phyloP scores from a whole-genome alignment of 2,113 vertebrate species.

The Callospermophilus lateralis region DNA sequence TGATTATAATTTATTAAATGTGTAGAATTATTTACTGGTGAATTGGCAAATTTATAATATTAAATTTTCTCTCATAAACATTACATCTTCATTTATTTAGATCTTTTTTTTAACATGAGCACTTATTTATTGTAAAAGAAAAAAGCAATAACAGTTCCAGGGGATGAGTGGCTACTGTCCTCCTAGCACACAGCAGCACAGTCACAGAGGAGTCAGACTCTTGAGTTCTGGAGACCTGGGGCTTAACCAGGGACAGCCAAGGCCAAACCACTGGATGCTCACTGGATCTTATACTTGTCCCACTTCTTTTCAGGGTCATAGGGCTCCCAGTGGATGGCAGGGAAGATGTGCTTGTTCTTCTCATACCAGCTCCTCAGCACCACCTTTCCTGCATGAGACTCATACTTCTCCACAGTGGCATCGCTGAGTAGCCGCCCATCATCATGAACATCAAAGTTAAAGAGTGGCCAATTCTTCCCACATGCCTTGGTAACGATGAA shows the following conservation, averaged over 20 bases:
- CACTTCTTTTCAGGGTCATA: slow-evolving; percentile 97
- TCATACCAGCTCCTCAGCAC: slow-evolving; percentile 90
- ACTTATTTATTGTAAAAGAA: slow-evolving; percentile 25
- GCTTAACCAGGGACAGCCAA: not conserved
- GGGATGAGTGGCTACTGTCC: not conserved
- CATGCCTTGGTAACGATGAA: slow-evolving; percentile 90
- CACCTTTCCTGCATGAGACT: slow-evolving; percentile 93
- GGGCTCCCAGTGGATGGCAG: slow-evolving; percentile 95
- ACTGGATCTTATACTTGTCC: slow-evolving; percentile 93
- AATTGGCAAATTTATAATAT: not conserved
- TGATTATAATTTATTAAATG: not conserved
- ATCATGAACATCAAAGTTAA: slow-evolving; percentile 96
- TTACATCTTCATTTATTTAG: not conserved
- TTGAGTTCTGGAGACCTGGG: not conserved
- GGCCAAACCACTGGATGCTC: not conserved
- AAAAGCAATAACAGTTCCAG: not conserved
- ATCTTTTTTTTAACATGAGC: not conserved
- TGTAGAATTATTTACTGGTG: not conserved
- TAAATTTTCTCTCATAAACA: not conserved
- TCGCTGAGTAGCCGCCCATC: slow-evolving; percentile 95
- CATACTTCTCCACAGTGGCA: slow-evolving; percentile 95
- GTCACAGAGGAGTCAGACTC: not conserved
- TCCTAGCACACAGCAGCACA: not conserved
- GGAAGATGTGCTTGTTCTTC: slow-evolving; percentile 97
- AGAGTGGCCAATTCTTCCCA: slow-evolving; percentile 95